Evolutionary conservation across 1,140 invertebrate species (phyloP), one percentile per base, ranked within the genome.

Genomic region (Gyrodactylus bullatarudis): DNA sequence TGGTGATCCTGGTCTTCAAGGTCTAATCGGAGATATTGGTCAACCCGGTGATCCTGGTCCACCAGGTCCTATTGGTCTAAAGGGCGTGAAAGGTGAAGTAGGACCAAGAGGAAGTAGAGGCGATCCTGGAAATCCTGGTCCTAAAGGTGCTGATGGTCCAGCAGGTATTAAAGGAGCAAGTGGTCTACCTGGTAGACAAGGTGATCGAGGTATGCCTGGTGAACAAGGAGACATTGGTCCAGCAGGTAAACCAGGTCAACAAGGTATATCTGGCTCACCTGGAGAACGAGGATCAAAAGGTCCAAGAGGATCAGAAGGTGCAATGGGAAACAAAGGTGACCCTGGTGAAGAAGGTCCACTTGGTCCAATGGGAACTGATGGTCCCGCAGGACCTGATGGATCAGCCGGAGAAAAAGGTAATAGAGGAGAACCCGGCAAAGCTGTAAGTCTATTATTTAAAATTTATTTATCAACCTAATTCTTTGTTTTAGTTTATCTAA

Each of bases 151-250:
- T 2, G 21, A 21, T 2, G 70, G 70, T 24, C 24, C 24, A 73
- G 23, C 26, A 23, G 74, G 74, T 1, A 20, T 22, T 22, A 26
- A 26, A 26, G 74, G 74, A 2, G 27, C 8, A 23, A 21, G 68
- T 19, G 74, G 74, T 23, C 26, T 26, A 1, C 74, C 70, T 2
- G 74, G 74, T 19, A 16, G 25, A n/a, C 8, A 16, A 2, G 74
- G 74, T 22, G 74, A 74, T 23, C 68, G 54, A 69, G 74, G 74
- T 24, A n/a, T 23, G 26, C 23, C 26, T 20, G 74, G 74, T 71
- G 68, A 71, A 74, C 23, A 74, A 22, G 74, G 74, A 72, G 69
- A 25, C 23, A 68, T n/a, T 21, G 74, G 74, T 16, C 69, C 25
- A 1, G n/a, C 69, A 72, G 74, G 74, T 22, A 19, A n/a, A 20